A percentile compares a stretch with the other conserved stretches of the same genome.
Evolutionary conservation across 2,113 vertebrate species (phyloP).

Genomic region (Macheiramphus alcinus): DNA sequence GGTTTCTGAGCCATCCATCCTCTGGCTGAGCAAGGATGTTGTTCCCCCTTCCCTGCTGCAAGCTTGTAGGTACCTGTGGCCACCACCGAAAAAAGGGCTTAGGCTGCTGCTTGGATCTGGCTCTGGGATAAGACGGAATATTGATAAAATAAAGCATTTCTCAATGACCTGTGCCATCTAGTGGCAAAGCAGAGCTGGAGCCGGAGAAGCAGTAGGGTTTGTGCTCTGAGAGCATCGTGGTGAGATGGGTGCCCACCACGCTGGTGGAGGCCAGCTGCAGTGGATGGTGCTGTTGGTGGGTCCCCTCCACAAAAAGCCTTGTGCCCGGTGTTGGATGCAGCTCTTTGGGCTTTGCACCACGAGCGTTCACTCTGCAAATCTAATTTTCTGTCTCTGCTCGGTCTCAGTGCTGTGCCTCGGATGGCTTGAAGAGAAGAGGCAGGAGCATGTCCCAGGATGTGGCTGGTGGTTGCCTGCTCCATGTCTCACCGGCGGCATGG

Average conservation of each 20-base stretch:
- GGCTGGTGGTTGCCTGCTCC: not conserved
- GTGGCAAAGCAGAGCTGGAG: conserved; percentile 41
- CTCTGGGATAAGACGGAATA: not conserved
- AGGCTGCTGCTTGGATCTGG: not conserved
- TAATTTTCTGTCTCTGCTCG: not conserved
- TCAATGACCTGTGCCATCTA: conserved; percentile 70
- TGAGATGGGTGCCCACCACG: not conserved
- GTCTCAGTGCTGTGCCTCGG: not conserved
- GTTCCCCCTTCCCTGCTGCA: not conserved
- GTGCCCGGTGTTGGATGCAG: accelerated
- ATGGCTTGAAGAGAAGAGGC: not conserved
- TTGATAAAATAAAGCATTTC: not conserved
- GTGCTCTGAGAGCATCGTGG: accelerated
- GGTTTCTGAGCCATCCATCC: not conserved
- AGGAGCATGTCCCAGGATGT: accelerated
- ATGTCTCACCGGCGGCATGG: accelerated
- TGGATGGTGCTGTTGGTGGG: not conserved
- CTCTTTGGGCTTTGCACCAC: accelerated
- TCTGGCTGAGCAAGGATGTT: not conserved
- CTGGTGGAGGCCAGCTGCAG: not conserved
- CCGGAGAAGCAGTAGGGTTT: not conserved
- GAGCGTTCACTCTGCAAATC: accelerated
- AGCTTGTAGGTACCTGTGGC: not conserved
- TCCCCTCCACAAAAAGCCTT: not conserved
- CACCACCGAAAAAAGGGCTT: accelerated